phyloP scores from a whole-genome alignment of 2,888 invertebrate genomes.

The Drosophila crucigera region DNA sequence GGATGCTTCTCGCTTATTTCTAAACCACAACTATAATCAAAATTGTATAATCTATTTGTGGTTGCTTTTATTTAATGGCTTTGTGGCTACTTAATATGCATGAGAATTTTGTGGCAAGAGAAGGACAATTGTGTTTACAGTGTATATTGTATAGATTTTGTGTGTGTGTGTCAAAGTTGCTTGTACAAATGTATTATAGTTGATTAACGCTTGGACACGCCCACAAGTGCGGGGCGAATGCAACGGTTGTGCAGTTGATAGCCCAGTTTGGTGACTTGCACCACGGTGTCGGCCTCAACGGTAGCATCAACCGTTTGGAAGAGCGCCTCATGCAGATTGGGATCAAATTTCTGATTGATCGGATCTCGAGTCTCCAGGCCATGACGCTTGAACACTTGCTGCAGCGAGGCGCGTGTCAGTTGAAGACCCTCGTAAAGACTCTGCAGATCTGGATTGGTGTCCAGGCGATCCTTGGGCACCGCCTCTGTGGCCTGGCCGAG shows the following conservation, averaged over 20 bases:
- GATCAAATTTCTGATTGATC: slow-evolving; percentile 97
- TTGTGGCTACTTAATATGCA: no score
- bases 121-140: slow-evolving; percentile 6
- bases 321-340: slow-evolving; percentile 97
- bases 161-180: background rate
- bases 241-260: slow-evolving; percentile 97
- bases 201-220: slow-evolving; percentile 91
- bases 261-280: slow-evolving; percentile 97
- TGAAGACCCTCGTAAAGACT: slow-evolving; percentile 94
- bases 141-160: background rate
- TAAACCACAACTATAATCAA: background rate
- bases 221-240: slow-evolving; percentile 97
- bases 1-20: background rate
- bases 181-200: background rate
- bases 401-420: slow-evolving; percentile 94
- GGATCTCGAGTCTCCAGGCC: slow-evolving; percentile 95
- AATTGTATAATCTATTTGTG: background rate
- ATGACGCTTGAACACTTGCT: slow-evolving; percentile 95
- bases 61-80: background rate
- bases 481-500: slow-evolving; percentile 94
- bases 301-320: slow-evolving; percentile 95
- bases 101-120: no score
- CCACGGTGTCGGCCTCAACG: slow-evolving; percentile 93
- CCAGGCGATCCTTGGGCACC: slow-evolving; percentile 89
- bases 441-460: slow-evolving; percentile 86